Evolutionary conservation across 2,888 invertebrate genomes (phyloP), one percentile per base, ranked within the genome.

Genomic region (Lissocephala sabroskyi): DNA sequence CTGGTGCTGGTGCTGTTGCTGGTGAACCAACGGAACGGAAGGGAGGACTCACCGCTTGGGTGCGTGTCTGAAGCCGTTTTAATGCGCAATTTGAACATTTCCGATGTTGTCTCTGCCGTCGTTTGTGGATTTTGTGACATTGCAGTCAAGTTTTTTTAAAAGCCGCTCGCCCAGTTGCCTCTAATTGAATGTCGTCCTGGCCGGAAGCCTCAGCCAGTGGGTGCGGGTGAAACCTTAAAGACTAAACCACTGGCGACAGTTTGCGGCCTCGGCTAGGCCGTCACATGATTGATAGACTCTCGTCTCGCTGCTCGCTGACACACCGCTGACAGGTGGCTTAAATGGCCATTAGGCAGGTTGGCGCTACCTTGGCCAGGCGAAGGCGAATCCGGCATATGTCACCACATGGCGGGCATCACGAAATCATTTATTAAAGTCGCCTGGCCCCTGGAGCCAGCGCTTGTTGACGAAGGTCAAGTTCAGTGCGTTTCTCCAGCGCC

Each of bases 391-490:
- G 9, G 19, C 18, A 37, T 18, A n/a, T 18, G 37, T 37, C n/a
- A 23, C 44, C 43, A 41, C 55, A 49, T 30, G 47, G 2, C 36
- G 3, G 23, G 41, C 14, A 58, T 52, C 3, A 56, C 46, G 46
- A 42, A 49, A 52, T 52, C 50, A 49, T 49, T 59, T 60, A 49
- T 29, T 41, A 48, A 14, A 37, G 35, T 23, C 28, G 14, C 36
- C 5, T n/a, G n/a, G 42, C 45, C 7, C 13, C 19, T 29, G 13
- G 23, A 43, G 59, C 37, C 44, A 53, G 49, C 59, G 52, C 57
- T 51, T 65, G 60, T 75, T 77, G 67, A 53, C 56, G 61, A 79
- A 71, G 71, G 71, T 71, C 71, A 71, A 71, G 71, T 78, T 73
- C 56, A 58, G 49, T 43, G 33, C 44, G 61, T 56, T 36, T 40